Conservation (phyloP, 2,797 vertebrate species). For the Gallinago stenura region DNA sequence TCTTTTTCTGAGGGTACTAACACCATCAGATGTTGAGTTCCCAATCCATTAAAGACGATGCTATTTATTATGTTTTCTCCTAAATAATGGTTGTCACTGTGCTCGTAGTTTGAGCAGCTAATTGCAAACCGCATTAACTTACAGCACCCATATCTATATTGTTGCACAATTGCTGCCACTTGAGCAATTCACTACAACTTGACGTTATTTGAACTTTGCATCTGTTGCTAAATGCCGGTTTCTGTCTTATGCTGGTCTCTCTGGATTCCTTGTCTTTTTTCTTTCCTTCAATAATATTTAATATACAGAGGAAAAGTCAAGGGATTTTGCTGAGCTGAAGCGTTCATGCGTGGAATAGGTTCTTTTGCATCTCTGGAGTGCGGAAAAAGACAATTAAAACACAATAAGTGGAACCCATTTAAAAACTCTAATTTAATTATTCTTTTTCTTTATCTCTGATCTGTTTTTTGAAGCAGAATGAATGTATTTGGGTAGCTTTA, state of each 20-base stretch:
- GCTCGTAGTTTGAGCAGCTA: background rate
- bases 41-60: background rate
- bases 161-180: background rate
- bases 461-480: background rate
- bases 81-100: background rate
- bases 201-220: background rate
- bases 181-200: background rate
- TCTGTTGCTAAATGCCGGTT: background rate
- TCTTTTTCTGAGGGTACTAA: background rate
- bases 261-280: background rate
- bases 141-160: background rate
- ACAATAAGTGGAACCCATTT: background rate
- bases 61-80: background rate
- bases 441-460: background rate
- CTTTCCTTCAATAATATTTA: background rate
- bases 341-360: background rate
- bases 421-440: background rate
- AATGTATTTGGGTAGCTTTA: background rate
- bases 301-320: background rate
- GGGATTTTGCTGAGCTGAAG: background rate
- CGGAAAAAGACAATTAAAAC: background rate
- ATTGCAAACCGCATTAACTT: background rate
- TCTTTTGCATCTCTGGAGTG: background rate
- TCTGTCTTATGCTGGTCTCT: background rate
- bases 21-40: background rate